Conservation (phyloP, 2,888 invertebrate genomes). For the Blastobasis adustella region DNA sequence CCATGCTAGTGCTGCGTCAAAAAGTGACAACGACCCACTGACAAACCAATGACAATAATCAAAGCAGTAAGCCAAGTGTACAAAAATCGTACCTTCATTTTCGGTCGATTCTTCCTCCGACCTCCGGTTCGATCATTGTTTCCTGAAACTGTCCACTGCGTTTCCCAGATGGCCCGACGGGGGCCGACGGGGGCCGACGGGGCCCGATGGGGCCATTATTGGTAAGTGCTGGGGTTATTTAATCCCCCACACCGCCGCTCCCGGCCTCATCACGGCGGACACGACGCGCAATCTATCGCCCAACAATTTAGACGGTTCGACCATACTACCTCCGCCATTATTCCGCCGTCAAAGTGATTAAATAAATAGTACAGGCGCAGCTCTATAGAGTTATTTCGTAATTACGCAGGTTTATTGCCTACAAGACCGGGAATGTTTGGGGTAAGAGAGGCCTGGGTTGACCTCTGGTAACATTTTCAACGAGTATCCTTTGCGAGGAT, state of each 20-base stretch:
- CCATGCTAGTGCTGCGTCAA: too few species aligned
- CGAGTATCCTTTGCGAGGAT: too few species aligned
- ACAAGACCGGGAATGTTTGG: constrained; percentile 56
- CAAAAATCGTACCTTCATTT: too few species aligned
- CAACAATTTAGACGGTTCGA: constrained; percentile 50
- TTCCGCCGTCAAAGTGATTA: constrained; percentile 72
- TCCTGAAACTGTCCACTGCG: constrained; percentile 1
- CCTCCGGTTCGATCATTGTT: too few species aligned
- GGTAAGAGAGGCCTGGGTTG: constrained; percentile 28
- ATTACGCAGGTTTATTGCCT: constrained; percentile 65
- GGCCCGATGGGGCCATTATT: constrained; percentile 14
- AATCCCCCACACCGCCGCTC: constrained; percentile 30
- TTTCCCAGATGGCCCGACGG: constrained; percentile 1
- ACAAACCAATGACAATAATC: too few species aligned
- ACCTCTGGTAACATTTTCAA: constrained; percentile 22
- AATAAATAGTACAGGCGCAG: constrained; percentile 58
- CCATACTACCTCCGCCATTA: constrained; percentile 49
- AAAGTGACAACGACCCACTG: too few species aligned
- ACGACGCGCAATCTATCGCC: constrained; percentile 29
- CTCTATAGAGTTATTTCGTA: constrained; percentile 66
- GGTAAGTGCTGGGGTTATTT: constrained; percentile 45
- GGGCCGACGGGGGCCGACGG: too few species aligned
- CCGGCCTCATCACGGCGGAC: constrained; percentile 37
- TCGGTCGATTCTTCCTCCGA: too few species aligned
- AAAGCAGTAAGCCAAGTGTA: too few species aligned